Evolutionary conservation across 1,140 invertebrate species (phyloP).

Genomic region (Ptiloglossa arizonensis): DNA sequence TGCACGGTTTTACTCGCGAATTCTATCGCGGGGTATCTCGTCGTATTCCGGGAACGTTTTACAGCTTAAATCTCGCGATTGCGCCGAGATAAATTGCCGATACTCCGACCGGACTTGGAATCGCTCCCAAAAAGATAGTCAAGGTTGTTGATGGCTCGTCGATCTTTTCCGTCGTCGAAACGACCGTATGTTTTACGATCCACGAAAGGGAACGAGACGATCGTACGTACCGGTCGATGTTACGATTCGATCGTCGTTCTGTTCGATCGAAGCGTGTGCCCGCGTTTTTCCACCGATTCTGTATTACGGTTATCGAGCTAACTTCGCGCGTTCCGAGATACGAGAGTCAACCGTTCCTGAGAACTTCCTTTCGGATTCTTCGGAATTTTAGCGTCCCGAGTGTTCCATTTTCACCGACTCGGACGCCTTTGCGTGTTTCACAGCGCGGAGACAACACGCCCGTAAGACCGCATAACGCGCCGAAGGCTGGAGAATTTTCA

Average conservation of each 20-base stretch:
- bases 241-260: neutral
- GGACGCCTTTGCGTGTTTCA: conserved; percentile 11
- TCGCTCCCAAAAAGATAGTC: too few species aligned
- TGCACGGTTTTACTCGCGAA: neutral
- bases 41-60: neutral
- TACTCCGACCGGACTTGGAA: neutral
- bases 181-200: neutral
- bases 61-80: neutral
- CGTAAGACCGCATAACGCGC: neutral
- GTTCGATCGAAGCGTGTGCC: neutral
- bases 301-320: neutral
- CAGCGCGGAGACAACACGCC: neutral
- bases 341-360: neutral
- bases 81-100: neutral
- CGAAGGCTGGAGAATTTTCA: neutral
- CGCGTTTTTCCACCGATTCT: neutral
- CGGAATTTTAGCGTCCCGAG: neutral
- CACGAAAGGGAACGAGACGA: neutral
- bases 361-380: neutral
- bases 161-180: neutral
- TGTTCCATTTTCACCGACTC: neutral
- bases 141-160: neutral
- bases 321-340: neutral
- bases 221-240: neutral
- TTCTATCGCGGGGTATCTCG: neutral